Conservation (phyloP, 2,888 invertebrate species). For the Ophonus ardosiacus region DNA sequence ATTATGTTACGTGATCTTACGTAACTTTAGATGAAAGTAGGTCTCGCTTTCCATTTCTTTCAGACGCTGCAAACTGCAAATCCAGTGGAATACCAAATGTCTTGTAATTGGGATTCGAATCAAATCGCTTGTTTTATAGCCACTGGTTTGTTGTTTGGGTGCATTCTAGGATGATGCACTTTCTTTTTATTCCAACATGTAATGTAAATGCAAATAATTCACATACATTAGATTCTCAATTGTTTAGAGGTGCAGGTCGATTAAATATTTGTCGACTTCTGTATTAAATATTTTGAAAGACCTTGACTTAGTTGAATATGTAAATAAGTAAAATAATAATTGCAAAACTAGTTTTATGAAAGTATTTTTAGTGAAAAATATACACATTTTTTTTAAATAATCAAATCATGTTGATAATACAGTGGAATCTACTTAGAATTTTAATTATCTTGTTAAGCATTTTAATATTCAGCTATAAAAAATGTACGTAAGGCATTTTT, state of each 20-base stretch:
- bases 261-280: not conserved
- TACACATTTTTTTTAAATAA: not conserved
- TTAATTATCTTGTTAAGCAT: constrained; percentile 17
- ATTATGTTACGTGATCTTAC: constrained; percentile 49
- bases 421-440: not conserved
- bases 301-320: constrained; percentile 21
- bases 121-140: not conserved
- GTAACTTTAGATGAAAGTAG: constrained; percentile 67
- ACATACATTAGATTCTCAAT: constrained; percentile 5
- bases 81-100: constrained; percentile 22
- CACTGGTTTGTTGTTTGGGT: not conserved
- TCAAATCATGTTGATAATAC: not conserved
- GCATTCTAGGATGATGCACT: constrained; percentile 40
- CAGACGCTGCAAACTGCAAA: constrained; percentile 2
- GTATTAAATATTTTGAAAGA: constrained; percentile 13
- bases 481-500: constrained; percentile 20
- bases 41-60: constrained; percentile 68
- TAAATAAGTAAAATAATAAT: constrained; percentile 11
- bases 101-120: not conserved
- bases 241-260: not conserved
- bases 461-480: constrained; percentile 16
- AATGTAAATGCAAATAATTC: not conserved
- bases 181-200: constrained; percentile 25
- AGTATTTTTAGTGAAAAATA: not conserved
- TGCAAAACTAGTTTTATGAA: not conserved